Base-by-base conservation (phyloP, 2,888 invertebrate genomes). In the Tiliacea aurago region DNA sequence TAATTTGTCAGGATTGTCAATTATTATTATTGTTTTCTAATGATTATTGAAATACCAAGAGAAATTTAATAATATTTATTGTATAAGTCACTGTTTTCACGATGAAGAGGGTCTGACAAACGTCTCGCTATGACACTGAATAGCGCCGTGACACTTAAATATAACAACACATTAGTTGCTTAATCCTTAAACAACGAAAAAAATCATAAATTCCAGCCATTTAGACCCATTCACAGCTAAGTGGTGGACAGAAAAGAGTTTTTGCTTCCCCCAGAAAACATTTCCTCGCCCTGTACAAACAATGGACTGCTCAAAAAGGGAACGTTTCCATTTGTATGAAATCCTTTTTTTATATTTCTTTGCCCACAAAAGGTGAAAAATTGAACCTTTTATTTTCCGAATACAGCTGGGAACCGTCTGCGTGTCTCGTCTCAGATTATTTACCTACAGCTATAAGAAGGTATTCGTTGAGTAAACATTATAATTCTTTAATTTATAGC, bases 311-410 rank as follows among this genome's bases (percentile, higher is more conserved):
- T 84, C 82, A 72, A 80, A 89, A 90, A 87, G 87, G 86, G 89
- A 91, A 87, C 87, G 88, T 88, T 90, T 88, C 87, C 91, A 91
- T 91, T 92, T 91, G 88, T 89, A 87, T 87, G 71, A 89, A 90
- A 89, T 87, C 85, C 85, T 78, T 86, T 90, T 88, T 91, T 88
- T 85, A 87, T 83, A 84, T 86, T 87, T 83, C 70, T 79, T 81
- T 78, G 77, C 74, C 75, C 81, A 82, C 86, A 86, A 88, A 84
- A 89, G 84, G 85, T 85, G 86, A 87, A 88, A 89, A 86, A 87
- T 86, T 83, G 76, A 80, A 78, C 70, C 76, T 78, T 79, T 73
- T 79, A 80, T 78, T 84, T 67, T 72, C 61, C 70, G 67, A 85
- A 81, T 73, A 80, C 72, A 76, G 70, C 75, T 80, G 76, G 62